Base-by-base conservation (phyloP, 2,797 vertebrate species). In the Iguana delicatissima region DNA sequence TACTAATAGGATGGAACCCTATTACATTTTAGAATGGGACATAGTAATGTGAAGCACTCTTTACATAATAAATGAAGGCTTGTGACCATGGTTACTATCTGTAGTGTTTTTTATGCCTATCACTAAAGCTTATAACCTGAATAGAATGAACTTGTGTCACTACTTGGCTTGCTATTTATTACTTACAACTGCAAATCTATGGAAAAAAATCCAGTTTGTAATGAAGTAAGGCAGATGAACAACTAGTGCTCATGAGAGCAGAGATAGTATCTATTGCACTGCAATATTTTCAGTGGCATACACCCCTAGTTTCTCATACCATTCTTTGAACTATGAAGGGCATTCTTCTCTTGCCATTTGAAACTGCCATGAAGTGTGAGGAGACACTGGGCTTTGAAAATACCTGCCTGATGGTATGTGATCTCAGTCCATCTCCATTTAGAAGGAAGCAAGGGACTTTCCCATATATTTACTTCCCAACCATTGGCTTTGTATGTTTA, bases 71-170 rank as follows among this genome's bases (percentile, higher is more conserved):
- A 92, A 95, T 64, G 95, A 95, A 89, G 91, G 84, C 12, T 90
- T 96, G 92, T 94, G 85, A 38, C 69, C 67, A 87, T 85, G 90
- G 87, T 92, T 90, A 95, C 89, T 93, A 90, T 57, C 85, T 93
- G 79, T 50, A 89, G 80, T 86, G 76, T 87, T 81, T 85, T 95
- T 82, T 94, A 92, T 90, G 92, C 89, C 80, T 69, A 89, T 92
- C 88, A 92, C 18, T 38, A 92, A 73, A 57, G 16, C 92, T 35
- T 85, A 84, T 92, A 86, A 94, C 86, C 42, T 52, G 94, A 84
- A 91, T 94, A 87, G 91, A 94, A 95, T 95, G 95, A 96, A 90
- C 87, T 92, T 88, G 83, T 74, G 84, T 90, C 90, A 91, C n/a
- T 80, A 94, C 18, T n/a, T 76, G 92, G 64, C 91, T 91, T 80